These are phyloP conservation scores for Heliconius hewitsoni DNA, from an alignment of 1,140 invertebrate genomes.

Conservation along the genomic window DNA sequence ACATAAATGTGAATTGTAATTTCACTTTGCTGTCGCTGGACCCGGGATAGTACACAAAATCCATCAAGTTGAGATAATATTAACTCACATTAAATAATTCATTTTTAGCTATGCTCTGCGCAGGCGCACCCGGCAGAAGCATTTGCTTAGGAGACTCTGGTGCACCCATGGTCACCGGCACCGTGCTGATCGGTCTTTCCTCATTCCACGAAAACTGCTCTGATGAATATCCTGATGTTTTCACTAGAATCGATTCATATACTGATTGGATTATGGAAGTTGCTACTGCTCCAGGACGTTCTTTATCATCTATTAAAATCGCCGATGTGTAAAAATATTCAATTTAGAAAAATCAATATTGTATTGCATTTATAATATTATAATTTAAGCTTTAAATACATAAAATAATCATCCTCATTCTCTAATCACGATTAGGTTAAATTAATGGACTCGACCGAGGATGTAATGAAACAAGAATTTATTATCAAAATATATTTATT, in stretches of 20 bases:
- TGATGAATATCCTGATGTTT: slow-evolving; percentile 51
- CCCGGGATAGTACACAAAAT: not conserved
- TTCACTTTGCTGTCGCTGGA: no score
- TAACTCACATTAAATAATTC: slow-evolving; percentile 4
- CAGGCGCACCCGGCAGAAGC: slow-evolving; percentile 38
- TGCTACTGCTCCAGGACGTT: slow-evolving; percentile 25
- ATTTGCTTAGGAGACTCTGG: slow-evolving; percentile 60
- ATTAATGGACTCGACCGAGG: not conserved
- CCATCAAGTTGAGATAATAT: not conserved
- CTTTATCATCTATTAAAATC: slow-evolving; percentile 8
- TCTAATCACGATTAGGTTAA: no score
- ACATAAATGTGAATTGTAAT: no score
- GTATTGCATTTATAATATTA: not conserved
- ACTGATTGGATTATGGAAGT: slow-evolving; percentile 56
- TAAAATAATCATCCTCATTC: no score
- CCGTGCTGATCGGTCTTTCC: slow-evolving; percentile 50
- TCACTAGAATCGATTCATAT: slow-evolving; percentile 55
- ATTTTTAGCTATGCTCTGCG: slow-evolving; percentile 56
- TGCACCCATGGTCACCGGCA: slow-evolving; percentile 53
- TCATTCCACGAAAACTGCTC: slow-evolving; percentile 53
- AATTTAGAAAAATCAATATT: not conserved
- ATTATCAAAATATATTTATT: slow-evolving; percentile 39
- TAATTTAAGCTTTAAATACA: not conserved
- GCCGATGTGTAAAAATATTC: slow-evolving; percentile 1
- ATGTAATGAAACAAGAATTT: slow-evolving; percentile 36